These are phyloP conservation scores for Dasysyrphus albostriatus DNA, from an alignment of 2,888 invertebrate species.

Conservation along the genomic window DNA sequence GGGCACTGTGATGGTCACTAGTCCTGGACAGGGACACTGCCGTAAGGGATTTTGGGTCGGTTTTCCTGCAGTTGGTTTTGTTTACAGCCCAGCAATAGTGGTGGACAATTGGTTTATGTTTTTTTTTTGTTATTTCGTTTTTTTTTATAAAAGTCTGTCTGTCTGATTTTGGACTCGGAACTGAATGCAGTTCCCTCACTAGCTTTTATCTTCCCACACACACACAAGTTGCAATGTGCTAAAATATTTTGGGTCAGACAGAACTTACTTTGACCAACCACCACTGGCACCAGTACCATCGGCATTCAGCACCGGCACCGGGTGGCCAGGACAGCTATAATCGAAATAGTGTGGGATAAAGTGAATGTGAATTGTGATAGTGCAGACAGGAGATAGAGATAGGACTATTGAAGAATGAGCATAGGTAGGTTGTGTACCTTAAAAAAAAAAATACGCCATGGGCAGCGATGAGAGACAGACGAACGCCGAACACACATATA, in stretches of 20 bases:
- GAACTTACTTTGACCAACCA: slow-evolving; percentile 67
- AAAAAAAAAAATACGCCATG: slow-evolving; percentile 18
- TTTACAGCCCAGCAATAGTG: slow-evolving; percentile 52
- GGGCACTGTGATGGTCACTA: slow-evolving; percentile 30
- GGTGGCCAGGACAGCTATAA: slow-evolving; percentile 7
- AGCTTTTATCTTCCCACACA: slow-evolving; percentile 6
- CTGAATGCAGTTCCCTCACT: slow-evolving; percentile 48
- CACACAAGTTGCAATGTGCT: slow-evolving; percentile 56
- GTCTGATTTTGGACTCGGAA: slow-evolving; percentile 26
- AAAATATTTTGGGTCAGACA: slow-evolving; percentile 74
- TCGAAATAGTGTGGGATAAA: slow-evolving; percentile 19
- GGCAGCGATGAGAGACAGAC: slow-evolving; percentile 13
- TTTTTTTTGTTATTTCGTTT: background rate
- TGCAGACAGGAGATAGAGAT: slow-evolving; percentile 52
- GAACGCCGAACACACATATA: background rate
- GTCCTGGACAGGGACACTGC: slow-evolving; percentile 16
- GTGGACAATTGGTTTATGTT: slow-evolving; percentile 63
- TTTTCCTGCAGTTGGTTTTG: slow-evolving; percentile 53
- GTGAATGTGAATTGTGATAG: slow-evolving; percentile 59
- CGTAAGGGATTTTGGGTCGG: slow-evolving; percentile 42
- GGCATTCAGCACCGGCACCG: background rate
- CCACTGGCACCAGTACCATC: background rate
- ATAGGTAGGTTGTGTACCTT: background rate
- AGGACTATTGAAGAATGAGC: slow-evolving; percentile 20
- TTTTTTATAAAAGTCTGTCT: slow-evolving; percentile 46